Percentiles rank a stretch among this genome's conserved stretches.
Evolutionary conservation across 2,797 vertebrate genomes (phyloP).

Genomic region (Intellagama lesueurii): DNA sequence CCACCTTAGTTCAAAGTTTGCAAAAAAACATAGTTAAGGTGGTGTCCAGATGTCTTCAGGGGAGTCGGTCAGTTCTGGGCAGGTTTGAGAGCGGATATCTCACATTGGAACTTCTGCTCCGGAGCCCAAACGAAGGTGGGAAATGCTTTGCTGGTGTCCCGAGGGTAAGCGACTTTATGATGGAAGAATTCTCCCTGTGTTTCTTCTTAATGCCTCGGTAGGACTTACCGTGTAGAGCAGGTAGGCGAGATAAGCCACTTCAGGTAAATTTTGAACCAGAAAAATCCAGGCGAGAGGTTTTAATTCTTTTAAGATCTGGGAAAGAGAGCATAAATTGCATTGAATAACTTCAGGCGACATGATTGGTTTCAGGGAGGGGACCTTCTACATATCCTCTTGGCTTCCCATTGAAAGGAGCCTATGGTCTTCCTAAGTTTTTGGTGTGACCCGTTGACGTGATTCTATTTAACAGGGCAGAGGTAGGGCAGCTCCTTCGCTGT

Average conservation of each 20-base stretch:
- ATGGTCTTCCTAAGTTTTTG: not conserved
- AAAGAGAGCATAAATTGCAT: slow-evolving; percentile 15
- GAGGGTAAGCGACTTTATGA: too few relatives aligned
- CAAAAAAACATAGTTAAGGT: too few relatives aligned
- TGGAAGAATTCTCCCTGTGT: not conserved
- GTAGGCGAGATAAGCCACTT: slow-evolving; percentile 84
- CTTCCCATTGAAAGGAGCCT: not conserved
- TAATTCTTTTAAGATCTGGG: slow-evolving; percentile 84
- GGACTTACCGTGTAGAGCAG: slow-evolving; percentile 81
- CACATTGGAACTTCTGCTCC: too few relatives aligned
- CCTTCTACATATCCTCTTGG: not conserved
- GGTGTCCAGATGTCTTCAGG: too few relatives aligned
- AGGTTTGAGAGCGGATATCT: not conserved
- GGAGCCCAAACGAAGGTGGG: not conserved
- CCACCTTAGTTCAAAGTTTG: too few relatives aligned
- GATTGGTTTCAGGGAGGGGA: too few relatives aligned
- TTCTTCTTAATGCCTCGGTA: not conserved
- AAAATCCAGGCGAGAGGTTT: slow-evolving; percentile 84
- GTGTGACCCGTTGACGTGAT: too few relatives aligned
- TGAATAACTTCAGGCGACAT: rapidly evolving
- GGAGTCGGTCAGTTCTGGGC: too few relatives aligned
- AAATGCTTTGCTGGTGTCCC: not conserved
- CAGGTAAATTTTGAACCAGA: slow-evolving; percentile 80
- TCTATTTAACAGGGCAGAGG: too few relatives aligned
- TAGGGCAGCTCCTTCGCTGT: too few relatives aligned